phyloP scores from a whole-genome alignment of 2,888 invertebrate genomes.

The Drosophila subsilvestris region DNA sequence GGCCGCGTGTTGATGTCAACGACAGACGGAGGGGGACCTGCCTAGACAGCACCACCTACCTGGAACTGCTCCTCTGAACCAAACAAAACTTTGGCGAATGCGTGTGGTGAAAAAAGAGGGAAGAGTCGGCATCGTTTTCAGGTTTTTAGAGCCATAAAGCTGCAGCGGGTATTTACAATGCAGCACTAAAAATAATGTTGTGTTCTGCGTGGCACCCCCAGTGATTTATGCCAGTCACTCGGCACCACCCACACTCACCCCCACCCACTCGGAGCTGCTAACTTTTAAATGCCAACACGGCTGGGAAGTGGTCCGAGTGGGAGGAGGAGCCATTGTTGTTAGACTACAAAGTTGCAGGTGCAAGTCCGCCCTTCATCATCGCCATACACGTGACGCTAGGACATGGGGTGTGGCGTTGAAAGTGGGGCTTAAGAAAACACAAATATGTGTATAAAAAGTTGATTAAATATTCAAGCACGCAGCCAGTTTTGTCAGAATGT shows the following conservation, averaged over 20 bases:
- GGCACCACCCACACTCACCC: background rate
- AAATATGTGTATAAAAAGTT: conserved; percentile 32
- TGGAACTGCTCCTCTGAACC: conserved; percentile 8
- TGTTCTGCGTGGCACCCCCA: conserved; percentile 49
- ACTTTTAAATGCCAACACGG: conserved; percentile 1
- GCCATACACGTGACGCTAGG: background rate
- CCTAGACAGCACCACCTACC: background rate
- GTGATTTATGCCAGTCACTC: conserved; percentile 60
- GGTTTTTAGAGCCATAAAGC: conserved; percentile 67
- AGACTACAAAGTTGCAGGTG: conserved; percentile 15
- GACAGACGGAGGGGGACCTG: background rate
- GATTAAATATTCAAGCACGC: conserved; percentile 61
- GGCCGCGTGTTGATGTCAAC: conserved; percentile 23
- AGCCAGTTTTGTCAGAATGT: conserved; percentile 53
- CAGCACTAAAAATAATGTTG: conserved; percentile 61
- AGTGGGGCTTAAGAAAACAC: background rate
- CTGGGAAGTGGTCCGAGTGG: background rate
- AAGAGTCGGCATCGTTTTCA: conserved; percentile 54
- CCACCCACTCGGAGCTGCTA: background rate
- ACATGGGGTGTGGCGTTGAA: background rate
- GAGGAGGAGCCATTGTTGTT: background rate
- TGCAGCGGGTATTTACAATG: conserved; percentile 50
- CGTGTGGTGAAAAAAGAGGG: conserved; percentile 35
- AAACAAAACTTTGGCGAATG: conserved; percentile 42
- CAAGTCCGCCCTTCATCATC: background rate